Conservation (phyloP, 2,888 invertebrate species). For the Anagyrus pseudococci region DNA sequence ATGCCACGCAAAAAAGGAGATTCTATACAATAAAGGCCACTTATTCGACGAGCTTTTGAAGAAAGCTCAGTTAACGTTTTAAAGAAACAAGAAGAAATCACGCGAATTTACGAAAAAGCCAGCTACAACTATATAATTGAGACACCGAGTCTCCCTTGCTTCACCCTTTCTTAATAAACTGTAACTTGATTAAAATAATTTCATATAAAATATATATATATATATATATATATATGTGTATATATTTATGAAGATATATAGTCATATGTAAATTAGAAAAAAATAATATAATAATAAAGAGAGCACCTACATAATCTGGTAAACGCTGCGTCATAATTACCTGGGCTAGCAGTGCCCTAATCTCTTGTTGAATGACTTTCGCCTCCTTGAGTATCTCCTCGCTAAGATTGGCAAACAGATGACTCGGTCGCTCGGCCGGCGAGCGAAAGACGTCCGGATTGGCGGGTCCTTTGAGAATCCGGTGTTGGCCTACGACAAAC, state of each 20-base stretch:
- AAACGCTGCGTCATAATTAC: constrained; percentile 64
- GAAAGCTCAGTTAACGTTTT: no score
- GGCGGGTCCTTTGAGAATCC: constrained; percentile 75
- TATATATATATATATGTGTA: constrained; percentile 1
- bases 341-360: constrained; percentile 73
- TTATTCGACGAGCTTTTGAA: no score
- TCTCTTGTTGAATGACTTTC: constrained; percentile 70
- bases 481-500: constrained; percentile 86
- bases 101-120: no score
- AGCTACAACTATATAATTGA: no score
- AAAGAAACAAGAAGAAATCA: no score
- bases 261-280: no score
- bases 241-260: constrained; percentile 3
- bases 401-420: constrained; percentile 62
- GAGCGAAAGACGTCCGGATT: constrained; percentile 78
- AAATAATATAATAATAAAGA: no score
- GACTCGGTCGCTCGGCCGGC: constrained; percentile 56
- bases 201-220: neutral
- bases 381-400: constrained; percentile 71
- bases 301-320: no score
- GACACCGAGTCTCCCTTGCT: constrained; percentile 18
- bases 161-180: constrained; percentile 17
- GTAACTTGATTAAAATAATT: neutral
- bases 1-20: neutral
- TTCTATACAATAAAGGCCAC: no score